Evolutionary conservation across 2,888 invertebrate genomes (phyloP).

Genomic region (Noctuana brunneofusca): DNA sequence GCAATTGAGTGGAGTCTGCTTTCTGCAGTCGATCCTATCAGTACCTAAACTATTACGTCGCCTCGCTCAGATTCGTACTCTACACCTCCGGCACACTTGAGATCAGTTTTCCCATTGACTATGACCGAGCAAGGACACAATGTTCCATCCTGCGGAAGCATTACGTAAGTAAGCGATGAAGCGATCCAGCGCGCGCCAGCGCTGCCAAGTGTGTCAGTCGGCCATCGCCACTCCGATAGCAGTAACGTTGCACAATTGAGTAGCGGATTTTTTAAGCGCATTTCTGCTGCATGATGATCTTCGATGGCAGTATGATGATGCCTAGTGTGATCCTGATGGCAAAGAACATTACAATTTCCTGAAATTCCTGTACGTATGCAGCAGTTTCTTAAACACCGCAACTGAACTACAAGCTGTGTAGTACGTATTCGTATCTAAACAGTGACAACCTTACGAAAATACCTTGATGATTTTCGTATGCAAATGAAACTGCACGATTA

Average conservation of each 20-base stretch:
- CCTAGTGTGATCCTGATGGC: background rate
- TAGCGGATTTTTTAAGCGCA: constrained; percentile 4
- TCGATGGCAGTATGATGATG: background rate
- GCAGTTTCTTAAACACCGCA: background rate
- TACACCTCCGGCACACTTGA: background rate
- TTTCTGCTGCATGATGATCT: constrained; percentile 4
- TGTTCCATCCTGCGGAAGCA: constrained; percentile 17
- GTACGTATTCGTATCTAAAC: no score
- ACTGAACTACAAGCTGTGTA: no score
- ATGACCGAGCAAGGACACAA: constrained; percentile 10
- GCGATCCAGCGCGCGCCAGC: constrained; percentile 7
- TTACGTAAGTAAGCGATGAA: constrained; percentile 3
- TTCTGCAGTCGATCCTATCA: background rate
- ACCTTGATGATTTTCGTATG: no score
- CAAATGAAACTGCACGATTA: no score
- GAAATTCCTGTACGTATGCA: background rate
- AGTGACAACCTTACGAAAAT: background rate
- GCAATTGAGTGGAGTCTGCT: no score
- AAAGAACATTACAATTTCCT: constrained; percentile 1
- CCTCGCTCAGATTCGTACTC: background rate
- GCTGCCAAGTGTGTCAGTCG: constrained; percentile 24
- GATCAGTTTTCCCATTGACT: background rate
- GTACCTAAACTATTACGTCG: background rate
- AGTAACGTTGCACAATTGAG: constrained; percentile 6
- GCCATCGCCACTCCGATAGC: constrained; percentile 6